Conservation (phyloP, 2,113 vertebrate genomes). For the Chamaetylas fuelleborni region DNA sequence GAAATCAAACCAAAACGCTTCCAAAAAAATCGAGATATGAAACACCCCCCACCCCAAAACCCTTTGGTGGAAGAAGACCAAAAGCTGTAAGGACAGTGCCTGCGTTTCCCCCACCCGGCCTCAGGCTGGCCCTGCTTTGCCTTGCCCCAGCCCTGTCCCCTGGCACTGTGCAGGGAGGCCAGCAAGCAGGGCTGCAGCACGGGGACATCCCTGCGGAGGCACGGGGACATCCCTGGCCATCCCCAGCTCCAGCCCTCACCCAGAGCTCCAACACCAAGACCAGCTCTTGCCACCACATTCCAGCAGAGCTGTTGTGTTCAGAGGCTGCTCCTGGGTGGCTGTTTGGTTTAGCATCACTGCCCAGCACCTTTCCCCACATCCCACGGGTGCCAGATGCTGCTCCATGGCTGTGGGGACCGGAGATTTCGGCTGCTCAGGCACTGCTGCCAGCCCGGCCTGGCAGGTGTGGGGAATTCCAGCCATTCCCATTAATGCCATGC, state of each 20-base stretch:
- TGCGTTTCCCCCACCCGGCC: neutral
- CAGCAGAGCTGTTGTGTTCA: neutral
- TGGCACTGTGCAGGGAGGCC: neutral
- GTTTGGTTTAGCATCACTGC: accelerated
- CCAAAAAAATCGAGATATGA: conserved; percentile 53
- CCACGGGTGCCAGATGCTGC: accelerated
- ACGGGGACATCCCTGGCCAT: accelerated
- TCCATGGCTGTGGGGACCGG: accelerated
- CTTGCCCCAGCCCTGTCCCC: neutral
- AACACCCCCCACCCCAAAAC: conserved; percentile 19
- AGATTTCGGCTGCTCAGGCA: accelerated
- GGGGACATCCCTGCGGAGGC: accelerated
- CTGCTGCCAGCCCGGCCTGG: accelerated
- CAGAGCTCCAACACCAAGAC: neutral
- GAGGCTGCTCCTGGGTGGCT: accelerated
- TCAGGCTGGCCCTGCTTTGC: neutral
- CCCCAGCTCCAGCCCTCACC: neutral
- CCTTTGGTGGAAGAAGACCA: conserved; percentile 29
- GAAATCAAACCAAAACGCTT: conserved; percentile 58
- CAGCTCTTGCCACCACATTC: neutral
- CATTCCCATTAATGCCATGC: accelerated
- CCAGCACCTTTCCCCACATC: neutral
- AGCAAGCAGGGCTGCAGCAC: accelerated
- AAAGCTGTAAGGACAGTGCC: neutral
- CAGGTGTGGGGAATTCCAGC: accelerated